These are phyloP conservation scores for Phortica okadai DNA, from an alignment of 2,888 invertebrate species.

Conservation along the genomic window DNA sequence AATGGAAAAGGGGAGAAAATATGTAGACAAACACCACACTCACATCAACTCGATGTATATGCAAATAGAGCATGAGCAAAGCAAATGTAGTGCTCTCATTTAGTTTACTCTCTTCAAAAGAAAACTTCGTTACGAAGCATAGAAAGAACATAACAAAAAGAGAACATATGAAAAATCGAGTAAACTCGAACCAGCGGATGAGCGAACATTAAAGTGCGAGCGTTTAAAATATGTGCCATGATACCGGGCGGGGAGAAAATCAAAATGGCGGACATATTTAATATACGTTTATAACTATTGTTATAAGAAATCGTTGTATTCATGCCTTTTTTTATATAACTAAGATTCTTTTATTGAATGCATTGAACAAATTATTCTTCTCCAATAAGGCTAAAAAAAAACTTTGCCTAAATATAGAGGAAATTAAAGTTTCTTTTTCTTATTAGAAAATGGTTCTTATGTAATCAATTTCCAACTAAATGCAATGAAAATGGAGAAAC, in stretches of 20 bases:
- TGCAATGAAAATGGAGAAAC: conserved; percentile 49
- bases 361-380: too few relatives aligned
- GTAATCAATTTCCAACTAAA: conserved; percentile 49
- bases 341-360: too few relatives aligned
- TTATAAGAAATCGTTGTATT: neutral
- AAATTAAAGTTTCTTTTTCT: conserved; percentile 29
- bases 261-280: conserved; percentile 63
- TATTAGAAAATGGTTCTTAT: conserved; percentile 60
- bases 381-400: too few relatives aligned
- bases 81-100: conserved; percentile 55
- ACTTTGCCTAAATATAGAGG: conserved; percentile 8
- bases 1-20: neutral
- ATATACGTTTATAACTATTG: conserved; percentile 47
- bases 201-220: conserved; percentile 53
- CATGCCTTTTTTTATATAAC: too few relatives aligned
- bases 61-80: conserved; percentile 28
- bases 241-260: conserved; percentile 57
- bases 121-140: conserved; percentile 57
- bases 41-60: conserved; percentile 20
- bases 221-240: conserved; percentile 30
- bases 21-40: conserved; percentile 35
- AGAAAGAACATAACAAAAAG: conserved; percentile 46
- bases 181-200: conserved; percentile 35
- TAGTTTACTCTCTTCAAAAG: conserved; percentile 51
- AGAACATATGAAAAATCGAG: conserved; percentile 27